Evolutionary conservation across 2,797 vertebrate species (phyloP), one percentile per base, ranked within the genome.

Genomic region (Takifugu ocellatus): DNA sequence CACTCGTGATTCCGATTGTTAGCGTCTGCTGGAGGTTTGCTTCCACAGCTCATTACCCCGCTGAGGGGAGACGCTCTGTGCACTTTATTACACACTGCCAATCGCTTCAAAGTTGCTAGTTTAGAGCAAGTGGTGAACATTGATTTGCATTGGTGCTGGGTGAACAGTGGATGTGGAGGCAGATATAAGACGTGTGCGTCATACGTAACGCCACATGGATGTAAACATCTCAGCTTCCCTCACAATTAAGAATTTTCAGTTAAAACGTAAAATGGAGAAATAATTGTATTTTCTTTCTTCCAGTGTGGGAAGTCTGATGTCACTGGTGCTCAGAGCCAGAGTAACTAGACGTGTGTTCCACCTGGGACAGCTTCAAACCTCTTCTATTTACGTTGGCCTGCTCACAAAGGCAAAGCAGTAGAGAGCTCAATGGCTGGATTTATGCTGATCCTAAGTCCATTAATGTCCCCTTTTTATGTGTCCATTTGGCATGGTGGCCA

Each of bases 381-480:
- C 61, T 68, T 57, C 70, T 60, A 14, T 61, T 66, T 46, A 24
- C 54, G 53, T 59, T 5, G 29, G 62, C 49, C 51, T 54, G 43
- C 59, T 75, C 74, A 67, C 64, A 54, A 58, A 61, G 65, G 55
- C 70, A 49, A 26, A 53, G 64, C 68, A 75, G 55, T 39, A 36
- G 49, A 66, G 51, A 67, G 43, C 69, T 66, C 15, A 11, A 46
- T 61, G 54, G 49, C 48, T 49, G 70, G 84, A 88, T 86, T 86
- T 81, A 85, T 80, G 67, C 29, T 25, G 14, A 61, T 70, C 64
- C 31, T 72, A 79, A 83, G 74, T 84, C 86, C 81, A 85, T 87
- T 89, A 87, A 85, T 69, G 81, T 77, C 69, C 64, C 50, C 51
- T 72, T 83, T 88, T 87, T 84, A 84, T 85, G 80, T 84, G 83